phyloP scores from a whole-genome alignment of 2,113 vertebrate genomes.

The Pongo pygmaeus region DNA sequence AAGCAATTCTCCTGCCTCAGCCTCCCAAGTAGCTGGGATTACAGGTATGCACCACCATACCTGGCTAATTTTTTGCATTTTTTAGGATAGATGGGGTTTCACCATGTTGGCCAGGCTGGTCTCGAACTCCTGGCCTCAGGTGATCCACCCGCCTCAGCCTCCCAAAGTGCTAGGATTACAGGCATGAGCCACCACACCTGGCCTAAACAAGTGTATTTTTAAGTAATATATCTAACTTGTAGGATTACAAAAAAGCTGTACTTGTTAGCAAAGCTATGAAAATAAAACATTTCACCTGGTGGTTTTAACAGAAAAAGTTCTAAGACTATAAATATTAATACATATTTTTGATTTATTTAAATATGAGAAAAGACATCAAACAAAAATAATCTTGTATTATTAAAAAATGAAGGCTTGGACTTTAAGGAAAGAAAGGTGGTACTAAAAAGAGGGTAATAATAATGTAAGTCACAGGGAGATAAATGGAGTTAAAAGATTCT shows the following conservation, averaged over 20 bases:
- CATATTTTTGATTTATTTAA: not conserved
- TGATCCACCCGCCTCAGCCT: no score
- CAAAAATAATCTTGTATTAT: slow-evolving; percentile 3
- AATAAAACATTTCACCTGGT: not conserved
- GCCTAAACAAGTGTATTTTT: not conserved
- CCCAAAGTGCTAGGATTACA: no score
- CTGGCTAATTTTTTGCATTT: no score
- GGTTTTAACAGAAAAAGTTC: slow-evolving; percentile 10
- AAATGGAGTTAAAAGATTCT: not conserved
- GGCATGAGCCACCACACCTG: rapidly evolving
- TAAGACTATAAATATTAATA: not conserved
- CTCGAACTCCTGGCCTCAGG: no score
- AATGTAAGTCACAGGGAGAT: not conserved
- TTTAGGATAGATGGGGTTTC: no score
- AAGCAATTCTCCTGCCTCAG: no score
- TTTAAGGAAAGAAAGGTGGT: not conserved
- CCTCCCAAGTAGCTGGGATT: no score
- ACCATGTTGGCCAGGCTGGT: no score
- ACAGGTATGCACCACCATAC: no score
- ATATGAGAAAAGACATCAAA: not conserved
- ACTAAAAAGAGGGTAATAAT: not conserved
- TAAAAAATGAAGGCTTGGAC: not conserved
- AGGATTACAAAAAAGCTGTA: not conserved
- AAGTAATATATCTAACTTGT: not conserved
- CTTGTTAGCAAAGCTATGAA: not conserved